Conservation (phyloP, 2,888 invertebrate genomes). For the Neuroscelio doddi region DNA sequence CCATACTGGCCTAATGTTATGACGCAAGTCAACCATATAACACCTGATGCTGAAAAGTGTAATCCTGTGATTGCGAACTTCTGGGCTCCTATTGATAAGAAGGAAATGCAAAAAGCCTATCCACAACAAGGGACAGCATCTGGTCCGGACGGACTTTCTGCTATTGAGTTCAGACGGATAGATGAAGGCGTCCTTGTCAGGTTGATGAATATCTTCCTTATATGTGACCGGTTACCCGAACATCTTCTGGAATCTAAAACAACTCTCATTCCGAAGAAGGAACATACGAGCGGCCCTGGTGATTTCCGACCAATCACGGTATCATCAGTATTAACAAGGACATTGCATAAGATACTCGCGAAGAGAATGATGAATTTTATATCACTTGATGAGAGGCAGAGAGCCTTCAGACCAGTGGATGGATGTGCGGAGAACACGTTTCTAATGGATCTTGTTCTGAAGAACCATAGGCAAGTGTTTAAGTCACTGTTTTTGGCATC, state of each 20-base stretch:
- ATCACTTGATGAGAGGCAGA: slow-evolving; percentile 33
- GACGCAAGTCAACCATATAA: background rate
- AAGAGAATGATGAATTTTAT: too few species aligned
- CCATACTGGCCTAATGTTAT: slow-evolving; percentile 5
- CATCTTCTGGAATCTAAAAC: slow-evolving; percentile 54
- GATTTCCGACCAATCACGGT: slow-evolving; percentile 20
- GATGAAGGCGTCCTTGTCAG: slow-evolving; percentile 8
- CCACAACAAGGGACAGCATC: slow-evolving; percentile 32
- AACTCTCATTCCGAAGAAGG: slow-evolving; percentile 26
- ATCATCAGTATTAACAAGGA: slow-evolving; percentile 22
- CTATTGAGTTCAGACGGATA: slow-evolving; percentile 35
- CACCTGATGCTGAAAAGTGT: background rate
- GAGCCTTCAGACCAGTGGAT: slow-evolving; percentile 45
- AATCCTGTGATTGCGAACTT: background rate
- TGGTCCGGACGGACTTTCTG: slow-evolving; percentile 49
- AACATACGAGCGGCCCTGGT: background rate
- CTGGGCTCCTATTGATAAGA: background rate
- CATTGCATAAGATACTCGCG: slow-evolving; percentile 41
- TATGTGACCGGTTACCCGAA: slow-evolving; percentile 21
- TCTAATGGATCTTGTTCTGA: slow-evolving; percentile 52
- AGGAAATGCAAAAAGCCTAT: background rate
- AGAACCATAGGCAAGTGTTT: background rate
- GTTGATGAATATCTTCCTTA: slow-evolving; percentile 15
- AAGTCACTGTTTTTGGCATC: slow-evolving; percentile 27
- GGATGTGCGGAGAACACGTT: slow-evolving; percentile 61